phyloP scores from a whole-genome alignment of 2,113 vertebrate genomes.

The Phyllostomus hastatus region DNA sequence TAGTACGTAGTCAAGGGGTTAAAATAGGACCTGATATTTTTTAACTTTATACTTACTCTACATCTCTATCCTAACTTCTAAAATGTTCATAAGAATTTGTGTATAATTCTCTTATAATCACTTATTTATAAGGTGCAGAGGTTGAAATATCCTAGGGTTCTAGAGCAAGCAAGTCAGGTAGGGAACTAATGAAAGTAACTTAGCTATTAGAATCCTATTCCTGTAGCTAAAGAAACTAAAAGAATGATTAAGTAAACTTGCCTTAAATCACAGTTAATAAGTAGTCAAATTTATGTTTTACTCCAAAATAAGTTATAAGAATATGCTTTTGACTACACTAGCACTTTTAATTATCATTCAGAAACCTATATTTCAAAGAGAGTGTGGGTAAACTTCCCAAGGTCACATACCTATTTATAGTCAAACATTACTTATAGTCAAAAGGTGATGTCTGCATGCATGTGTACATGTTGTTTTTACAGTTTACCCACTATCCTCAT shows the following conservation, averaged over 20 bases:
- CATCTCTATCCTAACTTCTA: not conserved
- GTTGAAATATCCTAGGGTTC: not conserved
- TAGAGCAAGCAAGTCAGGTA: accelerated
- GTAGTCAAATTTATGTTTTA: not conserved
- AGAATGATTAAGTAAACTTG: not conserved
- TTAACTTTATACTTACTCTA: not conserved
- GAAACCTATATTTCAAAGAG: not conserved
- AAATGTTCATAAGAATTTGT: not conserved
- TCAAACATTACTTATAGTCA: not conserved
- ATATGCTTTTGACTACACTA: not conserved
- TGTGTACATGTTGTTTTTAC: not conserved
- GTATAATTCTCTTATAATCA: not conserved
- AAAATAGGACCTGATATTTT: not conserved
- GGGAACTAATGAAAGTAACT: not conserved
- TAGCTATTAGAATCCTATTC: accelerated
- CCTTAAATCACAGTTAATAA: not conserved
- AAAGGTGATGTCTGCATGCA: accelerated
- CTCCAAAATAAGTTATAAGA: not conserved
- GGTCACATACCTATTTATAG: not conserved
- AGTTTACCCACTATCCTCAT: accelerated
- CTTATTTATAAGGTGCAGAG: not conserved
- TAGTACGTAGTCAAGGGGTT: not conserved
- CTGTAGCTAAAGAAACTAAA: not conserved
- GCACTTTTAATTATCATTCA: not conserved
- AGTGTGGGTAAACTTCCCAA: not conserved